Percentiles rank a stretch among this genome's conserved stretches.
Evolutionary conservation across 2,888 invertebrate genomes (phyloP).

Genomic region (Agonopterix arenella): DNA sequence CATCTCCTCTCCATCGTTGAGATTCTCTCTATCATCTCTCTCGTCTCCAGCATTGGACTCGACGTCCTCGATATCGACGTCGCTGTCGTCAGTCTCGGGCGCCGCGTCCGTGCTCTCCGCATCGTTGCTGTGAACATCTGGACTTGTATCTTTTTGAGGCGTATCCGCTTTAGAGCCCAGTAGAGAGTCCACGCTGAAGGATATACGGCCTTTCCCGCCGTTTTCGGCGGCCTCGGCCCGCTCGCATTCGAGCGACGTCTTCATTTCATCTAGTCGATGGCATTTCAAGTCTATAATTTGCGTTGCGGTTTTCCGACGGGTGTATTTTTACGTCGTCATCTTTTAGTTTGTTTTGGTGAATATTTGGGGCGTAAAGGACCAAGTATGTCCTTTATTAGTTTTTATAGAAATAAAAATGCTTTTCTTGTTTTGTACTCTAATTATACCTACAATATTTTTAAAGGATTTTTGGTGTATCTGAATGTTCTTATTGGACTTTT

Average conservation of each 20-base stretch:
- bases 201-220: slow-evolving; percentile 80
- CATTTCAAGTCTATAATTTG: slow-evolving; percentile 36
- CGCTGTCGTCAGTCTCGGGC: slow-evolving; percentile 61
- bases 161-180: slow-evolving; percentile 58
- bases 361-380: neutral
- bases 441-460: neutral
- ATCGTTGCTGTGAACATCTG: slow-evolving; percentile 54
- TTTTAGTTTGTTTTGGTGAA: neutral
- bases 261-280: slow-evolving; percentile 68
- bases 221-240: slow-evolving; percentile 66
- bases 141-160: slow-evolving; percentile 38
- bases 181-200: slow-evolving; percentile 84
- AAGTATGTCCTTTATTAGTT: neutral
- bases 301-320: slow-evolving; percentile 6
- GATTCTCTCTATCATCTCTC: slow-evolving; percentile 59
- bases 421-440: neutral
- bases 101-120: slow-evolving; percentile 57
- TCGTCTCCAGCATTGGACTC: slow-evolving; percentile 45
- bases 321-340: slow-evolving; percentile 4
- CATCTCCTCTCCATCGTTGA: slow-evolving; percentile 63
- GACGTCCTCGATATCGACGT: slow-evolving; percentile 69
- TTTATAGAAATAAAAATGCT: neutral
- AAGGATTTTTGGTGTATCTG: neutral
- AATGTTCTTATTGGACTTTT: neutral
- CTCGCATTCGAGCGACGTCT: slow-evolving; percentile 73